Evolutionary conservation across 2,797 vertebrate genomes (phyloP), one percentile per base, ranked within the genome.

Genomic region (Falco peregrinus): DNA sequence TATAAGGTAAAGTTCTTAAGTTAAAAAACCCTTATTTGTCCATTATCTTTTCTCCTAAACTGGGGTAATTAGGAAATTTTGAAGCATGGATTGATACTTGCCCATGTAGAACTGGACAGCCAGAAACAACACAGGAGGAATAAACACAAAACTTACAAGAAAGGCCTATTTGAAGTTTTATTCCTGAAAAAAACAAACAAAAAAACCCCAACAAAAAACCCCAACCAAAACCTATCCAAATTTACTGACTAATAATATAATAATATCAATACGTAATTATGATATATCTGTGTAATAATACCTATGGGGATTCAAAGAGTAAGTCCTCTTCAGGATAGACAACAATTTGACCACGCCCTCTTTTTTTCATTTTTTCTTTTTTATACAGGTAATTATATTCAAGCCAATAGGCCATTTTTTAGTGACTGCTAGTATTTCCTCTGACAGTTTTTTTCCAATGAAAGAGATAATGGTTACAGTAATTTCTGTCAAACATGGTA

Each of bases 331-430:
- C 64, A 69, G 19, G 16, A 37, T 1, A 87, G 10, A 26, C 1
- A 84, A 24, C 5, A 76, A 45, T 24, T 39, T 8, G 7, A 51
- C 5, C 3, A 33, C 1, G 2, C 0, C 0, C 10, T 22, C 6
- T 47, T 71, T 51, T 2, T 54, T 54, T 16, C 43, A 11, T 39
- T 39, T 39, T 59, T 10, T 26, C 43, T 48, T 26, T 74, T 59
- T 54, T 5, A 33, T 10, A 29, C 3, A 17, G 5, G 16, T n/a
- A 31, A 56, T 69, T 1, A 37, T n/a, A 31, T 9, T 64, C 15
- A 64, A 45, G 4, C 7, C 11, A 76, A 35, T 4, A 69, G 5
- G 13, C 4, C 33, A 17, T 33, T 64, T 15, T 73, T 54, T 26
- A 45, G 18, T 60, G 29, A 60, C 14, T 41, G 9, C 4, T 50